Evolutionary conservation across 2,113 vertebrate species (phyloP).

Genomic region (Podilymbus podiceps): DNA sequence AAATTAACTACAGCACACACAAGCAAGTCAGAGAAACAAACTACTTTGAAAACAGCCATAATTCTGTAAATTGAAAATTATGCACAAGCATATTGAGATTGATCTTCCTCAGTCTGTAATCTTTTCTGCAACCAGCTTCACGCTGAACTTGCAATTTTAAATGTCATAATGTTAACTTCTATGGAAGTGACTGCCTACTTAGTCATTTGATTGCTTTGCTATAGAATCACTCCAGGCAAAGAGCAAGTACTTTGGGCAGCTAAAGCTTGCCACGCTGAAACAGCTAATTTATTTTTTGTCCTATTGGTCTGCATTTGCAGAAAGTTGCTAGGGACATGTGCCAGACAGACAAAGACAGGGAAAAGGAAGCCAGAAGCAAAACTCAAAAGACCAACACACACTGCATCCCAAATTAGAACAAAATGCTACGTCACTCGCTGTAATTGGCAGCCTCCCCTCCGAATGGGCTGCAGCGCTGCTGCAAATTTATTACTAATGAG

Average conservation of each 20-base stretch:
- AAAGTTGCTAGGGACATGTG: slow-evolving; percentile 10
- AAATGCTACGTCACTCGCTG: background rate
- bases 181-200: background rate
- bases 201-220: background rate
- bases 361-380: slow-evolving; percentile 34
- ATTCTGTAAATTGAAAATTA: background rate
- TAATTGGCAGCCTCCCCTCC: background rate
- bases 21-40: background rate
- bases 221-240: background rate
- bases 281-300: slow-evolving; percentile 9
- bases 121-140: background rate
- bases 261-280: background rate
- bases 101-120: background rate
- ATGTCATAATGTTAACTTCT: background rate
- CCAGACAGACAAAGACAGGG: slow-evolving; percentile 12
- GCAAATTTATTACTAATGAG: background rate
- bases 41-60: background rate
- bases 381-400: background rate
- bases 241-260: background rate
- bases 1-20: background rate
- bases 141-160: background rate
- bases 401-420: slow-evolving; percentile 18
- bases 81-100: background rate
- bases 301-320: slow-evolving; percentile 10
- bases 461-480: background rate